These are phyloP conservation scores for Brachyptera putata DNA, from an alignment of 2,888 invertebrate species.

Conservation along the genomic window DNA sequence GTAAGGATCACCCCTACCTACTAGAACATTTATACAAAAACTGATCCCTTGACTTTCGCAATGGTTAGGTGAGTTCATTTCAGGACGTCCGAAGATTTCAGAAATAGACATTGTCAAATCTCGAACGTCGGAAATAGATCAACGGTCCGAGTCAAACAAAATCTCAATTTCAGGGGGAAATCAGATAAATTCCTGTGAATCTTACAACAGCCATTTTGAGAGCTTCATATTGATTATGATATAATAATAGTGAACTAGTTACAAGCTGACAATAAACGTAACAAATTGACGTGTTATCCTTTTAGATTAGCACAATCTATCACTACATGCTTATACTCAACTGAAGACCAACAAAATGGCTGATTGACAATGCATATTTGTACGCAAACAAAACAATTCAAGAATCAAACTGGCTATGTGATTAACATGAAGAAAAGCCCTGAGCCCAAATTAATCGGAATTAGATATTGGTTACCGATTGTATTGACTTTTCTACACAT, in stretches of 20 bases:
- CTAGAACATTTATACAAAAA: conserved; percentile 20
- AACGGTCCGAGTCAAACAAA: background rate
- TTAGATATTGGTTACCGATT: background rate
- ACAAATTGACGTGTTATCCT: too few species aligned
- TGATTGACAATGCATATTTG: too few species aligned
- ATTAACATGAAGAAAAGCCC: conserved; percentile 3
- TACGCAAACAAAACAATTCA: too few species aligned
- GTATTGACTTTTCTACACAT: conserved; percentile 27
- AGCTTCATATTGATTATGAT: too few species aligned
- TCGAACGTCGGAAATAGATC: background rate
- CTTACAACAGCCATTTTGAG: too few species aligned
- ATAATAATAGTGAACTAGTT: too few species aligned
- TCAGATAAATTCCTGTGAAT: too few species aligned
- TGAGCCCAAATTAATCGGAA: background rate
- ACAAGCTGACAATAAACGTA: too few species aligned
- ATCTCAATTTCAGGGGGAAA: background rate
- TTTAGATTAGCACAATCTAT: too few species aligned
- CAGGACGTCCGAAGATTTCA: background rate
- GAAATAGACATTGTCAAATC: background rate
- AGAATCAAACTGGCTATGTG: too few species aligned
- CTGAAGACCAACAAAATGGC: too few species aligned
- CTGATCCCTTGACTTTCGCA: background rate
- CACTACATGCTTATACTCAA: too few species aligned
- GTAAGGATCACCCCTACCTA: conserved; percentile 7
- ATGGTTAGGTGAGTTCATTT: background rate